Percentiles rank a stretch among this genome's conserved stretches.
Conservation (phyloP, 1,140 invertebrate species). For the Lasioglossum albipes region DNA sequence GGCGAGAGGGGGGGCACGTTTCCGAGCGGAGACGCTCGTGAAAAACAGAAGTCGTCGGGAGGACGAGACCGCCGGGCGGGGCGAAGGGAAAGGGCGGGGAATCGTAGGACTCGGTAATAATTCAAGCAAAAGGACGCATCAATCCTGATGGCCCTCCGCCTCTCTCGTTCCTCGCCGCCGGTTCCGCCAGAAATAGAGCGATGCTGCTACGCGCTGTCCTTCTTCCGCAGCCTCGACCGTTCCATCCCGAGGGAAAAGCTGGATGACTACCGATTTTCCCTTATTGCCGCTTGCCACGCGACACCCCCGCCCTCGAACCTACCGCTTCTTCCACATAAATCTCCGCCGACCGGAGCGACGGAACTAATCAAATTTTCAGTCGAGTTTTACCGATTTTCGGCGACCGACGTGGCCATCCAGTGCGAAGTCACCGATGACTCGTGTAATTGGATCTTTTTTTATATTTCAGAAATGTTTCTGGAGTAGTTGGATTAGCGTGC, state of each 20-base stretch:
- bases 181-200: conserved; percentile 73
- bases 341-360: conserved; percentile 59
- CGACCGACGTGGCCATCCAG: background rate
- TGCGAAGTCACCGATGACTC: too few relatives aligned
- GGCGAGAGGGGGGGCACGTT: background rate
- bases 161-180: conserved; percentile 39
- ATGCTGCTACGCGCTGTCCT: conserved; percentile 48
- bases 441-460: too few relatives aligned
- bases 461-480: too few relatives aligned
- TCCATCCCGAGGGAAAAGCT: conserved; percentile 58
- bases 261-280: conserved; percentile 63
- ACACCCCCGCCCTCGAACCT: conserved; percentile 43
- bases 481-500: too few relatives aligned
- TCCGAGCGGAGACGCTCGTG: background rate
- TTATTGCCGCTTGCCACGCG: conserved; percentile 49
- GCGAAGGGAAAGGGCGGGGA: conserved; percentile 11
- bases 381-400: conserved; percentile 27
- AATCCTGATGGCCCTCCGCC: conserved; percentile 65
- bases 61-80: conserved; percentile 6
- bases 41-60: conserved; percentile 7
- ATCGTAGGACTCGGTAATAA: conserved; percentile 68
- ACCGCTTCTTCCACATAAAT: conserved; percentile 73
- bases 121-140: conserved; percentile 78
- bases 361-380: conserved; percentile 75
- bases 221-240: conserved; percentile 17